Evolutionary conservation across 2,888 invertebrate genomes (phyloP).

Genomic region (Drosophila cognata): DNA sequence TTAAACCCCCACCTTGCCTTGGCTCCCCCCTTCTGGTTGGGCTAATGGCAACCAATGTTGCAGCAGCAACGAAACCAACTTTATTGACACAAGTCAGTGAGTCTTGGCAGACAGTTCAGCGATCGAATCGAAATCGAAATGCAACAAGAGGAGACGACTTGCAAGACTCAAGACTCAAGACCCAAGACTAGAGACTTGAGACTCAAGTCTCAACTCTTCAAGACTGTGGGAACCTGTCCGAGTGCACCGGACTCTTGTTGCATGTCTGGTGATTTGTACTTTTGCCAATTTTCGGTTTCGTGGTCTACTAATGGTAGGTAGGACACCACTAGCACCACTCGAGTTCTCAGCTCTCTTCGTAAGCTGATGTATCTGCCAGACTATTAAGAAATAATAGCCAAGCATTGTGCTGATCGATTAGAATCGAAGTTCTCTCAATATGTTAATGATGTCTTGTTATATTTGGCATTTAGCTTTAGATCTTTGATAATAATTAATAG

Average conservation of each 20-base stretch:
- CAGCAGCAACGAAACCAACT: constrained; percentile 47
- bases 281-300: constrained; percentile 35
- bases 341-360: constrained; percentile 39
- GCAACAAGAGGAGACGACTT: constrained; percentile 25
- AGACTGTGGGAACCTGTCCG: constrained; percentile 67
- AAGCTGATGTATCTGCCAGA: constrained; percentile 16
- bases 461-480: constrained; percentile 2
- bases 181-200: constrained; percentile 15
- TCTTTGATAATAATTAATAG: not conserved
- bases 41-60: constrained; percentile 44
- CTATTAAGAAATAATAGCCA: constrained; percentile 18
- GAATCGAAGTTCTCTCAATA: constrained; percentile 14
- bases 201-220: not conserved
- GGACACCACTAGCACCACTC: constrained; percentile 27
- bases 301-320: constrained; percentile 60
- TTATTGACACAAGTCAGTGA: constrained; percentile 68
- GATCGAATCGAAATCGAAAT: constrained; percentile 52
- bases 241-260: constrained; percentile 17
- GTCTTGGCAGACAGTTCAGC: constrained; percentile 45
- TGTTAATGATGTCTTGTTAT: constrained; percentile 24
- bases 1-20: constrained; percentile 4
- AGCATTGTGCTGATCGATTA: constrained; percentile 15
- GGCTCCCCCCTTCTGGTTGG: constrained; percentile 8
- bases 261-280: constrained; percentile 50
- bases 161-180: constrained; percentile 11